Percentiles rank a stretch among this genome's conserved stretches.
These are phyloP conservation scores for Leguminivora glycinivorella DNA, from an alignment of 1,140 invertebrate genomes.

Conservation along the genomic window DNA sequence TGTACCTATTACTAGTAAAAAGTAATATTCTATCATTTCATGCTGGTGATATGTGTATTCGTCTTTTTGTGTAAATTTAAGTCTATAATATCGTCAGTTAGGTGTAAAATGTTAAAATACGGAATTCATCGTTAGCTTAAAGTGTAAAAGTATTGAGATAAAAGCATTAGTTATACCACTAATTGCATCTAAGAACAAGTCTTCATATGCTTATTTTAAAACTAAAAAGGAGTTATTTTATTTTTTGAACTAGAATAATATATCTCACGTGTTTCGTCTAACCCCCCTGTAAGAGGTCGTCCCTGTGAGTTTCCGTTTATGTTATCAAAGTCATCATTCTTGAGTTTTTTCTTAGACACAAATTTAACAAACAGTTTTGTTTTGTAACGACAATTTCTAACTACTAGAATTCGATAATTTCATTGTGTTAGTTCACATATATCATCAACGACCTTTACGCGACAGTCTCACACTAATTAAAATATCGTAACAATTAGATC, in stretches of 20 bases:
- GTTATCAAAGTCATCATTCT: neutral
- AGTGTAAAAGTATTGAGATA: conserved; percentile 9
- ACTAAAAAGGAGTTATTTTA: conserved; percentile 10
- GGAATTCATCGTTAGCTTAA: neutral
- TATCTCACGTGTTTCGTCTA: neutral
- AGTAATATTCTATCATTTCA: conserved; percentile 20
- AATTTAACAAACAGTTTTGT: neutral
- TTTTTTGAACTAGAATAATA: conserved; percentile 22
- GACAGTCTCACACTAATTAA: conserved; percentile 31
- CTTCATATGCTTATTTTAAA: neutral
- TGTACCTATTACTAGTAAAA: conserved; percentile 25
- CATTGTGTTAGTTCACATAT: conserved; percentile 27
- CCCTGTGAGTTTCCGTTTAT: conserved; percentile 6
- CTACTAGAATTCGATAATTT: conserved; percentile 2
- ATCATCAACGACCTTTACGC: conserved; percentile 23
- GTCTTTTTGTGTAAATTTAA: conserved; percentile 12
- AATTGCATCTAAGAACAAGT: neutral
- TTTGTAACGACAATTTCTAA: neutral
- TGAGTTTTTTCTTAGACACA: neutral
- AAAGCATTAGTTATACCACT: conserved; percentile 12
- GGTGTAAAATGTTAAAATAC: conserved; percentile 2
- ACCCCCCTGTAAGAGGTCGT: neutral
- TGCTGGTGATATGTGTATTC: conserved; percentile 25
- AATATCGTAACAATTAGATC: conserved; percentile 29
- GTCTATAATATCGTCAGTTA: conserved; percentile 6